These are phyloP conservation scores for Cryptoblepharus egeriae DNA, from an alignment of 2,797 vertebrate species.

Conservation along the genomic window DNA sequence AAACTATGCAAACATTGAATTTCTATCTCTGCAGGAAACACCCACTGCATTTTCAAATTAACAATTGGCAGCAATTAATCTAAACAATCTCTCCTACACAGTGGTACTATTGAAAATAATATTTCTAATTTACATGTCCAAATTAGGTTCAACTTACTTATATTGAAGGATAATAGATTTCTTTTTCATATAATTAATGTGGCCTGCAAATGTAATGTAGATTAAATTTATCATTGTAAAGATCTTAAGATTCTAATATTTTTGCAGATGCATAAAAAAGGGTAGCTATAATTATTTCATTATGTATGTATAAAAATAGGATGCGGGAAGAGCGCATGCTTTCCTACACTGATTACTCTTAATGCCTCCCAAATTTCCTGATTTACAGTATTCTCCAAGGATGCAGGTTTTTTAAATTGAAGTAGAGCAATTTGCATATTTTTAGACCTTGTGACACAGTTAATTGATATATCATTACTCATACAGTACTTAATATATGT, in stretches of 20 bases:
- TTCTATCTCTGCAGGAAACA: conserved; percentile 54
- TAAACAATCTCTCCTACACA: conserved; percentile 65
- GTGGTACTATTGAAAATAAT: conserved; percentile 63
- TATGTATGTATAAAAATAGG: conserved; percentile 86
- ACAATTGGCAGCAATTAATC: conserved; percentile 70
- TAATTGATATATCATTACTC: conserved; percentile 86
- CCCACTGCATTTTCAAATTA: conserved; percentile 55
- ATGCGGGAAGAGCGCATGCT: conserved; percentile 80
- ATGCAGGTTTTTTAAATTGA: conserved; percentile 87
- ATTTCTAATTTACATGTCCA: conserved; percentile 85
- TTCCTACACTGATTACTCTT: conserved; percentile 86
- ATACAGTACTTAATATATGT: conserved; percentile 78
- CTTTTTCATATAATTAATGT: conserved; percentile 85
- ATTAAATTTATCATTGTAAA: conserved; percentile 85
- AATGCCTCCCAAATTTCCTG: conserved; percentile 88
- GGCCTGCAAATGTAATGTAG: conserved; percentile 80
- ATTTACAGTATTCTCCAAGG: conserved; percentile 87
- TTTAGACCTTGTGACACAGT: conserved; percentile 85
- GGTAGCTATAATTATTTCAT: conserved; percentile 86
- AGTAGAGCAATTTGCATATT: conserved; percentile 87
- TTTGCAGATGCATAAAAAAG: conserved; percentile 82
- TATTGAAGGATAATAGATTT: conserved; percentile 83
- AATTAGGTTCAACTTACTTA: conserved; percentile 85
- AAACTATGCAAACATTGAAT: conserved; percentile 61
- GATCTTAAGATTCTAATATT: conserved; percentile 84